A percentile compares a stretch with the other conserved stretches of the same genome.
Conservation (phyloP, 2,888 invertebrate species). For the Apodemia duryi region DNA sequence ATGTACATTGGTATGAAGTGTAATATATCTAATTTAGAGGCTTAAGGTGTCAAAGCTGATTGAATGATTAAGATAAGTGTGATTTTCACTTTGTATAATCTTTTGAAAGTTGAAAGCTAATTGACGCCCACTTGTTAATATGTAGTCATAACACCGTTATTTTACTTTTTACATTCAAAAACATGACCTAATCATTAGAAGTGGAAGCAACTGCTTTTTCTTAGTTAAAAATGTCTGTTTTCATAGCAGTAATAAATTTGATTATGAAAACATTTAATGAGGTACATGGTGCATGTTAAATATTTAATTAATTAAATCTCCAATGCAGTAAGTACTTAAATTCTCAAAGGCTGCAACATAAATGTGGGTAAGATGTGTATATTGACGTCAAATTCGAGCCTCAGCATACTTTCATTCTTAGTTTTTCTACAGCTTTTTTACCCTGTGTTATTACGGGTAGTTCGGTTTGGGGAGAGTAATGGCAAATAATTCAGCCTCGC, state of each 20-base stretch:
- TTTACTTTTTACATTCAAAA: background rate
- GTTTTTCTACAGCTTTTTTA: too few species aligned
- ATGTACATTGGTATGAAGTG: background rate
- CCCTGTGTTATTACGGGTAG: too few species aligned
- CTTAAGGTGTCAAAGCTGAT: constrained; percentile 44
- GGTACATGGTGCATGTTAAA: background rate
- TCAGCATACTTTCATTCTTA: too few species aligned
- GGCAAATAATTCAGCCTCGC: too few species aligned
- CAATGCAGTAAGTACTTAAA: too few species aligned
- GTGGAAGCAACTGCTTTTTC: background rate
- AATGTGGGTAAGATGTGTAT: too few species aligned
- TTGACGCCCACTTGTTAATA: constrained; percentile 25
- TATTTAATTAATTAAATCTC: background rate
- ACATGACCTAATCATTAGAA: constrained; percentile 6
- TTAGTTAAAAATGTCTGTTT: background rate
- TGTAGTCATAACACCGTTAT: background rate
- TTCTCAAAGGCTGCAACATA: too few species aligned
- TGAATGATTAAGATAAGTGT: constrained; percentile 41
- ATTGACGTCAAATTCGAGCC: too few species aligned
- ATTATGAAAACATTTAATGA: background rate
- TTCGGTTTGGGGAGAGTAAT: too few species aligned
- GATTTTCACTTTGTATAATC: constrained; percentile 42
- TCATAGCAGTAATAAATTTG: background rate
- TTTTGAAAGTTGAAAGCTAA: constrained; percentile 38
- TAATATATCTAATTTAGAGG: constrained; percentile 11